phyloP scores from a whole-genome alignment of 2,888 invertebrate genomes.

The Lypha dubia region DNA sequence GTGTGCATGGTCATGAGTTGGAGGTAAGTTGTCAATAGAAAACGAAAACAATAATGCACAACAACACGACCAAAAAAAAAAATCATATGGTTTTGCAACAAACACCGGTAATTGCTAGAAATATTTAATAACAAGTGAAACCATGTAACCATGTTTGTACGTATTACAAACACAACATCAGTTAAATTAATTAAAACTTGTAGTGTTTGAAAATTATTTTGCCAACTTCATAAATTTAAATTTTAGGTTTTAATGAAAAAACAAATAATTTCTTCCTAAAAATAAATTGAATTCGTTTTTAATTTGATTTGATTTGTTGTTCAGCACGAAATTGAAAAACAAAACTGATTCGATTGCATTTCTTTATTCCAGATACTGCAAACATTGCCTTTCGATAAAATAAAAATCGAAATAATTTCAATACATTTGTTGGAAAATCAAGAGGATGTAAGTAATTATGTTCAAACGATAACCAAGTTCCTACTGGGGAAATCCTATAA shows the following conservation, averaged over 20 bases:
- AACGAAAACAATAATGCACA: neutral
- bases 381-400: slow-evolving; percentile 83
- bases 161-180: neutral
- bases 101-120: no score
- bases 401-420: slow-evolving; percentile 83
- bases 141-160: neutral
- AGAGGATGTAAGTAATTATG: slow-evolving; percentile 79
- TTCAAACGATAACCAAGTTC: slow-evolving; percentile 82
- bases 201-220: neutral
- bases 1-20: slow-evolving; percentile 83
- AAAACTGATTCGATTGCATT: neutral
- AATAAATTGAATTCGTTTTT: slow-evolving; percentile 57
- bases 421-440: slow-evolving; percentile 82
- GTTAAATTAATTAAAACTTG: neutral
- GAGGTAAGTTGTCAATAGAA: slow-evolving; percentile 77
- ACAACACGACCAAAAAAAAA: neutral
- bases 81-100: neutral
- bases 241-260: no score
- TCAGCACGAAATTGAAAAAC: no score
- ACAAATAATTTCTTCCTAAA: neutral
- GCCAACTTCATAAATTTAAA: neutral
- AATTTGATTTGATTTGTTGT: slow-evolving; percentile 32
- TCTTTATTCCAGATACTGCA: slow-evolving; percentile 80
- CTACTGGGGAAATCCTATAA: slow-evolving; percentile 82
- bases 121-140: no score